phyloP scores from a whole-genome alignment of 2,888 invertebrate genomes.

The Ellobium chinense region DNA sequence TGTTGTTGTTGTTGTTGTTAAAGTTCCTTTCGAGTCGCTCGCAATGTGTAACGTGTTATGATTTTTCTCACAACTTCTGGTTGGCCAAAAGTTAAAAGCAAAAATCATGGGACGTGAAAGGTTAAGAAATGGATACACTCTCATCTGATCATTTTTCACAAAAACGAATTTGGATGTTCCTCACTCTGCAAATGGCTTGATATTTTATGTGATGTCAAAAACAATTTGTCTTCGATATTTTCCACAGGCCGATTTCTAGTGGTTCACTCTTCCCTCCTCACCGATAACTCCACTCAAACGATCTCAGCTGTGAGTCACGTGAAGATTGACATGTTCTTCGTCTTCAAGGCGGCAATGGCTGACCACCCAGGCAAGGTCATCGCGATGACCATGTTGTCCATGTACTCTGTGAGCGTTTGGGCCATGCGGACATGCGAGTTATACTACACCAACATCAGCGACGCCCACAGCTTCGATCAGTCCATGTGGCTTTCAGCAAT shows the following conservation, averaged over 20 bases:
- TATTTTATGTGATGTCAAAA: no score
- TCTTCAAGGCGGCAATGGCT: constrained; percentile 70
- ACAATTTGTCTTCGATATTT: no score
- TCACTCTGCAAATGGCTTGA: no score
- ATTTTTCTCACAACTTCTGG: no score
- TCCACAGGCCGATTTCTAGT: constrained; percentile 58
- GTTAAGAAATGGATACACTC: no score
- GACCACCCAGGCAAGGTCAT: constrained; percentile 63
- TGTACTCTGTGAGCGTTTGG: constrained; percentile 67
- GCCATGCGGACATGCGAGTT: constrained; percentile 72
- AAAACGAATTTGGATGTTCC: no score
- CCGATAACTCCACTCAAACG: constrained; percentile 65
- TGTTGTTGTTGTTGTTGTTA: no score
- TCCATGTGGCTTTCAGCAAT: constrained; percentile 71
- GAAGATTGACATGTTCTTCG: constrained; percentile 69
- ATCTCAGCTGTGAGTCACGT: constrained; percentile 69
- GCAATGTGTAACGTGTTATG: no score
- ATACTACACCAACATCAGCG: constrained; percentile 60
- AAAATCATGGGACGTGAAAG: no score
- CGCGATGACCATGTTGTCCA: constrained; percentile 62
- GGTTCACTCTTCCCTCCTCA: constrained; percentile 66
- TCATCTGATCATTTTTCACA: no score
- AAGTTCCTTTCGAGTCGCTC: no score
- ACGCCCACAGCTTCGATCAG: constrained; percentile 61
- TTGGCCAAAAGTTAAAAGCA: no score